Evolutionary conservation across 2,113 vertebrate genomes (phyloP).

Genomic region (Heptranchias perlo): DNA sequence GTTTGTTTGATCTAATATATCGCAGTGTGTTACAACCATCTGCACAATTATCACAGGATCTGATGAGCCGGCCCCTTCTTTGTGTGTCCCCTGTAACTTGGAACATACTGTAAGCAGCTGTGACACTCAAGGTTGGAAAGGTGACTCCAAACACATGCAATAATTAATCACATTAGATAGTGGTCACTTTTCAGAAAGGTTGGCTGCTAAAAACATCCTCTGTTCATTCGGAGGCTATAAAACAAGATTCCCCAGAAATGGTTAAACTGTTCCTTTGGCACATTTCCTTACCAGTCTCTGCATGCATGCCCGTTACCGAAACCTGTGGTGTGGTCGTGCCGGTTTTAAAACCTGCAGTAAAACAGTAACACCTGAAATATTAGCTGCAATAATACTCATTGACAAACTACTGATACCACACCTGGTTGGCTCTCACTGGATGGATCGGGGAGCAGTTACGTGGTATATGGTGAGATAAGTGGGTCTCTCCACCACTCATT

Average conservation of each 20-base stretch:
- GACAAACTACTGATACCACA: neutral
- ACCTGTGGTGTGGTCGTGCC: neutral
- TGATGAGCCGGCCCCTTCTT: neutral
- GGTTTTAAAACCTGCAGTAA: neutral
- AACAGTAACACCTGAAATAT: slow-evolving; percentile 9
- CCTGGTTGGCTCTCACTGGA: neutral
- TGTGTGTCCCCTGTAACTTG: neutral
- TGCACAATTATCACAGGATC: neutral
- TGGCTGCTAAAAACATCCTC: neutral
- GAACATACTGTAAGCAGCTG: neutral
- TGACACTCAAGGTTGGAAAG: neutral
- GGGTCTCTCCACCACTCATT: neutral
- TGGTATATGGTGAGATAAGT: neutral
- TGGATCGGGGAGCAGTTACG: neutral
- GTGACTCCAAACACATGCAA: neutral
- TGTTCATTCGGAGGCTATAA: neutral
- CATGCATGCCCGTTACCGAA: neutral
- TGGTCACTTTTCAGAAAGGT: neutral
- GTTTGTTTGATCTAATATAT: neutral
- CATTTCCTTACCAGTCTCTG: neutral
- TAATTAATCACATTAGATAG: neutral
- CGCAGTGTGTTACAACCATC: neutral
- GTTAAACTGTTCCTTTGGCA: neutral
- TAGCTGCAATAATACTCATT: neutral
- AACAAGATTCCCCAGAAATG: neutral